phyloP scores from a whole-genome alignment of 2,888 invertebrate species.

The Mystacides longicornis region DNA sequence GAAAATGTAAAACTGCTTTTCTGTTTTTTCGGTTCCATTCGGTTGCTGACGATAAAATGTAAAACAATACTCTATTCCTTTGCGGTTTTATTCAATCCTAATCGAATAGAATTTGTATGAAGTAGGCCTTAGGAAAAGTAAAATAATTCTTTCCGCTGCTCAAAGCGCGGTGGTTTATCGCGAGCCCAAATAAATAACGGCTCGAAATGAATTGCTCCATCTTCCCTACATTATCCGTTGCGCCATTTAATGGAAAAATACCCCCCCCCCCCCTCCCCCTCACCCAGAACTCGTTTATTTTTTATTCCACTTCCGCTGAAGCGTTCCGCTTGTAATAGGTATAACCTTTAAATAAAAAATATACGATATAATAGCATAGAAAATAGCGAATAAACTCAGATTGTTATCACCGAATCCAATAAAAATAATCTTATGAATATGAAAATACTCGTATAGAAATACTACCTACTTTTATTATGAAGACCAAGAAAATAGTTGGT shows the following conservation, averaged over 20 bases:
- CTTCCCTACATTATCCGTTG: slow-evolving; percentile 13
- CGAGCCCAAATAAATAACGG: slow-evolving; percentile 22
- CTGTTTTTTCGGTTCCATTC: no score
- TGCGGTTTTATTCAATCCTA: no score
- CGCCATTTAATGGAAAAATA: slow-evolving; percentile 7
- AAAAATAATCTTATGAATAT: slow-evolving; percentile 1
- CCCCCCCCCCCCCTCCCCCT: no score
- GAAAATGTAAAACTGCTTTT: no score
- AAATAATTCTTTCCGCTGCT: slow-evolving; percentile 7
- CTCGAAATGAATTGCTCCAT: slow-evolving; percentile 18
- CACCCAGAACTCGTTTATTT: slow-evolving; percentile 3
- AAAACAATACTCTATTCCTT: no score
- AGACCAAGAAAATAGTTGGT: no score
- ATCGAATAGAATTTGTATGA: no score
- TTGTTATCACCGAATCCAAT: not conserved
- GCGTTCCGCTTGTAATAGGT: not conserved
- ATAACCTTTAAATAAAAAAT: no score
- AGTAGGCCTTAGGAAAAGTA: no score
- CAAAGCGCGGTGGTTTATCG: slow-evolving; percentile 23
- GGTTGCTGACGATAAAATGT: no score
- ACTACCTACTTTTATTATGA: no score
- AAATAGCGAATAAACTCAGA: not conserved
- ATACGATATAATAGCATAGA: not conserved
- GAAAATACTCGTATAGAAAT: not conserved
- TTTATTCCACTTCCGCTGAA: not conserved